These are phyloP conservation scores for Chaetophractus vellerosus DNA, from an alignment of 2,797 vertebrate species.

Conservation along the genomic window DNA sequence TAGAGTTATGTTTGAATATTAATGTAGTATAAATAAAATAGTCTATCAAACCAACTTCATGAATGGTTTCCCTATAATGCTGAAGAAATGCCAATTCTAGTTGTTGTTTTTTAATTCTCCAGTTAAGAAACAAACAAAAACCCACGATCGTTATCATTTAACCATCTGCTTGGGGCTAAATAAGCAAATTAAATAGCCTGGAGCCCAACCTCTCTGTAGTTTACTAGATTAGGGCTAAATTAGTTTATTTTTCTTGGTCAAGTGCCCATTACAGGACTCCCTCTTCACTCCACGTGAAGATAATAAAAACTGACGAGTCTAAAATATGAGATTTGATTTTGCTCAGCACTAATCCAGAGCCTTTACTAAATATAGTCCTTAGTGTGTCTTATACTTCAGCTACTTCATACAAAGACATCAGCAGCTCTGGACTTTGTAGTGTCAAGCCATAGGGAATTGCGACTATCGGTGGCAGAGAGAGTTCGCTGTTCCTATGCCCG, in stretches of 20 bases:
- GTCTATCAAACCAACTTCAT: not conserved
- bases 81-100: constrained; percentile 1
- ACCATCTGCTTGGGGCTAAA: constrained; percentile 29
- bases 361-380: not conserved
- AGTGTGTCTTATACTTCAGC: not conserved
- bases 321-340: not conserved
- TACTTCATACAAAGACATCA: not conserved
- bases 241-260: constrained; percentile 64
- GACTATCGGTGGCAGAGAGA: not conserved
- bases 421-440: not conserved
- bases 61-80: not conserved
- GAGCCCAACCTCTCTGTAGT: not conserved
- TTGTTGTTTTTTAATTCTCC: not conserved
- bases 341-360: not conserved
- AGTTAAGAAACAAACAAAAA: not conserved
- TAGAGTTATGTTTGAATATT: not conserved
- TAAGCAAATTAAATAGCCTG: constrained; percentile 41
- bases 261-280: not conserved
- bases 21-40: constrained; percentile 19
- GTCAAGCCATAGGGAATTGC: not conserved
- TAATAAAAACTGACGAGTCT: constrained; percentile 54
- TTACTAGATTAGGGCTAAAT: constrained; percentile 51
- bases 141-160: constrained; percentile 3
- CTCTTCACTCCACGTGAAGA: not conserved
- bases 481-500: fast-evolving